phyloP scores from a whole-genome alignment of 2,888 invertebrate genomes.

The Cinara cedri region DNA sequence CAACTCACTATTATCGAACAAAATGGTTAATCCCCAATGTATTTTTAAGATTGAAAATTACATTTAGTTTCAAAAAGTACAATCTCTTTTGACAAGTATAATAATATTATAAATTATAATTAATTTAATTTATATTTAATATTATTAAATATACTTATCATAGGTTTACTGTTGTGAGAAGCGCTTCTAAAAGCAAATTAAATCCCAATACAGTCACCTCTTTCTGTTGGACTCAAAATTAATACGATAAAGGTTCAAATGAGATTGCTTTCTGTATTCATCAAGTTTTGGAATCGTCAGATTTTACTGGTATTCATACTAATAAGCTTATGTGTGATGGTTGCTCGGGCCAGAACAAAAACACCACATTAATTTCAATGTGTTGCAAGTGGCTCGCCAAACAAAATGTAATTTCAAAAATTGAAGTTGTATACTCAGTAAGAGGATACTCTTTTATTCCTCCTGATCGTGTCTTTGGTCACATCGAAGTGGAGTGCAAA shows the following conservation, averaged over 20 bases:
- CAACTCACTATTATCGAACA: too few relatives aligned
- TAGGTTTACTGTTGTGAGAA: constrained; percentile 61
- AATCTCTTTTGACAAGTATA: too few relatives aligned
- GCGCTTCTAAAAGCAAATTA: constrained; percentile 60
- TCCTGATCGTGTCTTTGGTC: constrained; percentile 24
- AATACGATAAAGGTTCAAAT: constrained; percentile 61
- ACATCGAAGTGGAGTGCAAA: not conserved
- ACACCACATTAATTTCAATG: constrained; percentile 60
- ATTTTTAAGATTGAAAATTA: too few relatives aligned
- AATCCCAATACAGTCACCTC: constrained; percentile 60
- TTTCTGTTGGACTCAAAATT: constrained; percentile 61
- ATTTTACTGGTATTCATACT: constrained; percentile 12
- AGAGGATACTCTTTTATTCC: constrained; percentile 24
- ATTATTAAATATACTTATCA: constrained; percentile 61
- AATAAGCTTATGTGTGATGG: constrained; percentile 39
- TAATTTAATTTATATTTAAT: too few relatives aligned
- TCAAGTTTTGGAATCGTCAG: constrained; percentile 58
- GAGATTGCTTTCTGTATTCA: constrained; percentile 61
- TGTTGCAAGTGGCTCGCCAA: constrained; percentile 1
- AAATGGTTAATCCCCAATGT: too few relatives aligned
- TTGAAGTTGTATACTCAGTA: constrained; percentile 1
- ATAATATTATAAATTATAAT: too few relatives aligned
- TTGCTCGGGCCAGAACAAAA: constrained; percentile 60
- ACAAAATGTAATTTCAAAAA: not conserved
- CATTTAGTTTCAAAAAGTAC: too few relatives aligned